Conservation (phyloP, 2,888 invertebrate species). For the Nezara viridula region DNA sequence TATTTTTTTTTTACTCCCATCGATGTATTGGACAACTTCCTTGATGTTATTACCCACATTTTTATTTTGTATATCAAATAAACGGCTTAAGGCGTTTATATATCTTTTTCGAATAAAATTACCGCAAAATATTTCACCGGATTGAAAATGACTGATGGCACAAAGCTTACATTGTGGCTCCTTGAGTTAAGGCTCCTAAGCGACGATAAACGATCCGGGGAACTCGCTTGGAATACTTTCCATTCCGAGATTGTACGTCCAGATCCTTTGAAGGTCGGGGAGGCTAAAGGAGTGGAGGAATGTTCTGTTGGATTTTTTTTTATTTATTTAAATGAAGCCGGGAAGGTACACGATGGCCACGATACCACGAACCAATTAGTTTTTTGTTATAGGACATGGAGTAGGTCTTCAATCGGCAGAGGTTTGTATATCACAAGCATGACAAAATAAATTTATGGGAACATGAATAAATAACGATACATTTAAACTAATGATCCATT, state of each 20-base stretch:
- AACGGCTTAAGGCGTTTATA: not conserved
- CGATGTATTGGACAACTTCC: no score
- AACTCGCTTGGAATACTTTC: not conserved
- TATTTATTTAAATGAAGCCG: constrained; percentile 3
- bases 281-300: not conserved
- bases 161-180: not conserved
- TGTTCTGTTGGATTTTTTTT: not conserved
- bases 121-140: not conserved
- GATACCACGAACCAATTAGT: constrained; percentile 1
- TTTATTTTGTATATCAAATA: not conserved
- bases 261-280: constrained; percentile 1
- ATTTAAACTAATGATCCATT: no score
- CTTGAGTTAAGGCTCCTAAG: not conserved
- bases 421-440: not conserved
- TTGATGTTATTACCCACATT: no score
- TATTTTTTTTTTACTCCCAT: no score
- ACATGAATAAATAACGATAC: not conserved
- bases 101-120: not conserved
- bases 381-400: not conserved
- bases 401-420: not conserved
- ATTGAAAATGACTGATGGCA: not conserved
- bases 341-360: not conserved
- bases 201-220: not conserved
- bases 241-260: constrained; percentile 7
- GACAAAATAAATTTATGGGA: not conserved